Percentiles rank a stretch among this genome's conserved stretches.
Evolutionary conservation across 2,888 invertebrate genomes (phyloP).

Genomic region (Lacanobia oleracea): DNA sequence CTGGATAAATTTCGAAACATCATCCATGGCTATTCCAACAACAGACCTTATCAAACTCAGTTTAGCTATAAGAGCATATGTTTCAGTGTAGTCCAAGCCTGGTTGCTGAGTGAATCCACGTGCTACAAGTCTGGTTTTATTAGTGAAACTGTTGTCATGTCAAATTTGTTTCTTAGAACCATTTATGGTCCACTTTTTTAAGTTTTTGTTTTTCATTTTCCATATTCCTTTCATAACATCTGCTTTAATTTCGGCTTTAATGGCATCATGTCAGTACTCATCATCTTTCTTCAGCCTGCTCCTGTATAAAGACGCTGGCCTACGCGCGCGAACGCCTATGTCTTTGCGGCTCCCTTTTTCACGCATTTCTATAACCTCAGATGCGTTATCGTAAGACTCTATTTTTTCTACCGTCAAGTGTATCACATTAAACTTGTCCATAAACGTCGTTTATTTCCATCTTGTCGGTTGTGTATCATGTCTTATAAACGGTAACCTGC

Average conservation of each 20-base stretch:
- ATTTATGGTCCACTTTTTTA: background rate
- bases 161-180: conserved; percentile 2
- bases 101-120: background rate
- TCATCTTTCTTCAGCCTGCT: background rate
- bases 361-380: background rate
- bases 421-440: too few species aligned
- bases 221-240: conserved; percentile 2
- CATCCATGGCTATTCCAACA: conserved; percentile 7
- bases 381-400: conserved; percentile 2
- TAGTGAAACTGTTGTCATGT: background rate
- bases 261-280: background rate
- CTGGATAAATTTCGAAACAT: background rate
- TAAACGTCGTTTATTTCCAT: too few species aligned
- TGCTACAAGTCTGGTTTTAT: conserved; percentile 3
- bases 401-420: background rate
- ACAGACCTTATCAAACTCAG: background rate
- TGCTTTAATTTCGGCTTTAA: background rate
- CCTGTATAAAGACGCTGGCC: background rate
- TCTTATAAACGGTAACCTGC: too few species aligned
- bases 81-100: background rate
- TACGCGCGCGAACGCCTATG: background rate
- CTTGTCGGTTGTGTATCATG: too few species aligned
- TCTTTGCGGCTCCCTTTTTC: conserved; percentile 2
- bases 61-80: background rate
- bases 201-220: background rate